Percentiles rank a stretch among this genome's conserved stretches.
These are phyloP conservation scores for Agonopterix subpropinquella DNA, from an alignment of 2,888 invertebrate species.

Conservation along the genomic window DNA sequence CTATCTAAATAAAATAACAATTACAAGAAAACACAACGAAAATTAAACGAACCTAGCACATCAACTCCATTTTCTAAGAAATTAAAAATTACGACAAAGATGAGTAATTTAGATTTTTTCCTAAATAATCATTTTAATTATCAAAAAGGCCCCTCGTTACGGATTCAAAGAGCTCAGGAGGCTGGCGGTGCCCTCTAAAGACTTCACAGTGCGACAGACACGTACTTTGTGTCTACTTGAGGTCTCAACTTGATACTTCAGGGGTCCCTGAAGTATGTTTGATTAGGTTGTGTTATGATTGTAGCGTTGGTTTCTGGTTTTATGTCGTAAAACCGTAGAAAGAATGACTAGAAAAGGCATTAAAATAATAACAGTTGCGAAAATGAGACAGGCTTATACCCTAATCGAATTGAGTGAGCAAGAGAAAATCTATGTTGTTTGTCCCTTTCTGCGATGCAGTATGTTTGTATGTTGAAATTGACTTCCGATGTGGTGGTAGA, in stretches of 20 bases:
- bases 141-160: conserved; percentile 43
- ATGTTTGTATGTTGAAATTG: too few species aligned
- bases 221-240: not conserved
- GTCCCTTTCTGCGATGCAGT: too few species aligned
- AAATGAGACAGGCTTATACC: too few species aligned
- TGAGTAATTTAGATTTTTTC: conserved; percentile 9
- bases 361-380: too few species aligned
- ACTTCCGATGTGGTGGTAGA: too few species aligned
- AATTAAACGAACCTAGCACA: conserved; percentile 1
- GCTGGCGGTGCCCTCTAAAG: conserved; percentile 31
- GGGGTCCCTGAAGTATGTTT: not conserved
- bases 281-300: not conserved
- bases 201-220: conserved; percentile 12
- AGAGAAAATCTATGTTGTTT: too few species aligned
- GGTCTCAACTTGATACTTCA: too few species aligned
- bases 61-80: conserved; percentile 5
- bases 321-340: too few species aligned
- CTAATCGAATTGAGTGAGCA: too few species aligned
- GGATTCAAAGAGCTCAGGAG: conserved; percentile 40
- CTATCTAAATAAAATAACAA: too few species aligned
- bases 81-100: conserved; percentile 7
- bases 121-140: conserved; percentile 31
- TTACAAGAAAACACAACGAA: not conserved
- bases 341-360: too few species aligned
- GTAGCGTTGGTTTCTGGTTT: too few species aligned